Conservation (phyloP, 1,140 invertebrate species). For the Condylostylus longicornis region DNA sequence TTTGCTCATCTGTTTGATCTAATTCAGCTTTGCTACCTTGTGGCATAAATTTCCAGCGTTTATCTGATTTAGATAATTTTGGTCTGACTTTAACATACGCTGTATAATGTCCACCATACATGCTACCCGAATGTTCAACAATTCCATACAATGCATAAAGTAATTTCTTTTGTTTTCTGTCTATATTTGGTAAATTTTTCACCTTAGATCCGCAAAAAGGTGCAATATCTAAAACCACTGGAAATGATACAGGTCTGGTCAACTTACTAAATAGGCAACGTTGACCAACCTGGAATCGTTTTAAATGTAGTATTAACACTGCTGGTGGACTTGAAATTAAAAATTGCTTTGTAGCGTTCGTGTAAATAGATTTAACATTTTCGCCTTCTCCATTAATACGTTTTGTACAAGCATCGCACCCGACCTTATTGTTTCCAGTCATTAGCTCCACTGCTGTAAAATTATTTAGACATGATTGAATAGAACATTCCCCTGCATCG, state of each 20-base stretch:
- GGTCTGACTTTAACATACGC: conserved; percentile 71
- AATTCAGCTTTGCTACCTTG: conserved; percentile 36
- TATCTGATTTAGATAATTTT: conserved; percentile 40
- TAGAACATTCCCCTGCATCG: conserved; percentile 63
- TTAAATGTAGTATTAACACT: conserved; percentile 86
- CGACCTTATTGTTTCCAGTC: conserved; percentile 81
- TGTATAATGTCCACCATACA: conserved; percentile 90
- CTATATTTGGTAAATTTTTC: conserved; percentile 46
- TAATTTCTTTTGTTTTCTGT: conserved; percentile 47
- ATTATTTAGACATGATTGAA: conserved; percentile 76
- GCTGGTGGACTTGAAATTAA: conserved; percentile 80
- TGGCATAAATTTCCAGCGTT: conserved; percentile 52
- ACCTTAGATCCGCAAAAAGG: conserved; percentile 75
- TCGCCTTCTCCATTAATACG: conserved; percentile 41
- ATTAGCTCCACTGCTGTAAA: conserved; percentile 81
- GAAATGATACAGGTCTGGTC: conserved; percentile 74
- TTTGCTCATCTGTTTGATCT: conserved; percentile 26
- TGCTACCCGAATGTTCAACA: conserved; percentile 81
- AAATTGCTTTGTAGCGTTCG: conserved; percentile 81
- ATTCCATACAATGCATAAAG: conserved; percentile 87
- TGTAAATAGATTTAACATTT: conserved; percentile 63
- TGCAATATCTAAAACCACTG: conserved; percentile 69
- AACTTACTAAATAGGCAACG: conserved; percentile 57
- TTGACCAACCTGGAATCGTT: conserved; percentile 63
- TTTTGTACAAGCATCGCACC: conserved; percentile 78